Percentiles rank a stretch among this genome's conserved stretches.
These are phyloP conservation scores for Alviniconcha strummeri DNA, from an alignment of 2,888 invertebrate species.

Conservation along the genomic window DNA sequence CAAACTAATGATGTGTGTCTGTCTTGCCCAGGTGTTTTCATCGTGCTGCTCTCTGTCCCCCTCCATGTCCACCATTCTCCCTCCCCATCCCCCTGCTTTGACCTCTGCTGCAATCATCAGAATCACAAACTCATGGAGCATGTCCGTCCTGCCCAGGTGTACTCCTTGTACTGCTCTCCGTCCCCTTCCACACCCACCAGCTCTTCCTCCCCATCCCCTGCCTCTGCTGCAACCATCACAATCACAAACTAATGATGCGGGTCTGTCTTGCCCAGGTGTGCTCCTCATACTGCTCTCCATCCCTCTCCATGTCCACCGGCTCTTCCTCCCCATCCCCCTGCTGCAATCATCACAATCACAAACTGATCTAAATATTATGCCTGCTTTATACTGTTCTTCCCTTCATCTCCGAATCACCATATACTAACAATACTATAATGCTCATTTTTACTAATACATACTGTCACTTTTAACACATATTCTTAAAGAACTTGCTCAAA, in stretches of 20 bases:
- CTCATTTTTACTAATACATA: no score
- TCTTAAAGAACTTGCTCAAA: no score
- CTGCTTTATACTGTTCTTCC: no score
- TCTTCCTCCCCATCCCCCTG: constrained; percentile 78
- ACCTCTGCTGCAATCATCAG: constrained; percentile 73
- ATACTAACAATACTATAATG: no score
- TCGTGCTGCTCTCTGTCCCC: constrained; percentile 76
- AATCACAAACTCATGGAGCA: constrained; percentile 71
- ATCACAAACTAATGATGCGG: constrained; percentile 72
- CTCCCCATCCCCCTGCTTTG: constrained; percentile 76
- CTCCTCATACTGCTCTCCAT: constrained; percentile 79
- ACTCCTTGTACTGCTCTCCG: constrained; percentile 83
- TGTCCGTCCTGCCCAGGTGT: constrained; percentile 94
- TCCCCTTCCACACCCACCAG: constrained; percentile 78
- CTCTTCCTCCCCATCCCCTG: constrained; percentile 77
- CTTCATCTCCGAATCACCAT: no score
- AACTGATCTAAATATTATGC: not conserved
- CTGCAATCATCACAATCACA: not conserved
- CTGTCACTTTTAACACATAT: no score
- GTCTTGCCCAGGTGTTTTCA: constrained; percentile 93
- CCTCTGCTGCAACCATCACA: no score
- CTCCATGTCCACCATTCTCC: constrained; percentile 78
- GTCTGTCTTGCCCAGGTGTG: constrained; percentile 95
- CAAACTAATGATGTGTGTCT: no score
- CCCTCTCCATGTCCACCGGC: constrained; percentile 79